These are phyloP conservation scores for Empidonax traillii DNA, from an alignment of 2,113 vertebrate genomes.

Conservation along the genomic window DNA sequence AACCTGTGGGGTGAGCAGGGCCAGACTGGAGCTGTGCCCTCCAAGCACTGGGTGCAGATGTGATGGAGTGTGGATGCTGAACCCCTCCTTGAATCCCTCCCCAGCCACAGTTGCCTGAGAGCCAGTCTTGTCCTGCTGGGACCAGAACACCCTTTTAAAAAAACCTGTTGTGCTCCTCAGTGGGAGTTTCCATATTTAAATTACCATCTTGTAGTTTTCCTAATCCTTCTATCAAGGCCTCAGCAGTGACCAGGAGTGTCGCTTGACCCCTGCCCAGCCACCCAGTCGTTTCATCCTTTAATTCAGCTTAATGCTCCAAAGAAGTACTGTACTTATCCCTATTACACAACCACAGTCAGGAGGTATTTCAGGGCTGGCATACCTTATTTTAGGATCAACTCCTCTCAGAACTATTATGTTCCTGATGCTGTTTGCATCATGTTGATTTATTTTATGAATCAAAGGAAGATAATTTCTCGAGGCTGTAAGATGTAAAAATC, in stretches of 20 bases:
- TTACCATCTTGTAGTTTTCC: background rate
- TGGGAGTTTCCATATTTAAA: background rate
- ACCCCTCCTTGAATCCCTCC: background rate
- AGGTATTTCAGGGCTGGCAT: background rate
- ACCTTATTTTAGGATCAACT: background rate
- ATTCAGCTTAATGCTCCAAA: slow-evolving; percentile 52
- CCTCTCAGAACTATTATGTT: background rate
- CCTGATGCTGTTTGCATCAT: background rate
- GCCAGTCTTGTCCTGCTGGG: background rate
- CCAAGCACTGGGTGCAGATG: background rate
- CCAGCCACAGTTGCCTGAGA: rapidly evolving
- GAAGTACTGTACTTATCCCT: slow-evolving; percentile 21
- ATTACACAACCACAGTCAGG: background rate
- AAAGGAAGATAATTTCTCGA: background rate
- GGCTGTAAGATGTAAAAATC: background rate
- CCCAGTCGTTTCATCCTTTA: background rate
- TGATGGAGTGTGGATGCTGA: background rate
- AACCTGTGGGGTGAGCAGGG: background rate
- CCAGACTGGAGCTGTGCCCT: background rate
- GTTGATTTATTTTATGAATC: background rate
- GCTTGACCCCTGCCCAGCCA: background rate
- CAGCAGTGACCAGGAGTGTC: background rate
- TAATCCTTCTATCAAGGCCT: background rate
- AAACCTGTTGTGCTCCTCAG: background rate
- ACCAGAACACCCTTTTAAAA: background rate